phyloP scores from a whole-genome alignment of 2,113 vertebrate genomes.

The Platichthys stellatus region DNA sequence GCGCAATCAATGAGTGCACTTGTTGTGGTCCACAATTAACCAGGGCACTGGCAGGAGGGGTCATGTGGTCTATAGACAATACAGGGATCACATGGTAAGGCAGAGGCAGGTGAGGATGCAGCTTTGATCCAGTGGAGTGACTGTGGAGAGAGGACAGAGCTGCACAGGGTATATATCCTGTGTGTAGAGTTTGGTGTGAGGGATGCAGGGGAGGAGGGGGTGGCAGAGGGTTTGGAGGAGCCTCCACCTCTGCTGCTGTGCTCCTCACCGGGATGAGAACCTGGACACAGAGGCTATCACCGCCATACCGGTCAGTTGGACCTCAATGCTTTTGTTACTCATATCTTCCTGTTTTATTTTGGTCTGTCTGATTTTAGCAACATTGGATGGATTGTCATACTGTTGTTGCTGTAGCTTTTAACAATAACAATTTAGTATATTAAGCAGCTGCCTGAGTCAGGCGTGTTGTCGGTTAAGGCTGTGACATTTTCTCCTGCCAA shows the following conservation, averaged over 20 bases:
- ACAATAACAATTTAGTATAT: neutral
- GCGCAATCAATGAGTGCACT: constrained; percentile 55
- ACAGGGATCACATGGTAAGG: constrained; percentile 37
- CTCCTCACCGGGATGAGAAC: constrained; percentile 23
- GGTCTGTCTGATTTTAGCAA: neutral
- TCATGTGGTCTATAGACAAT: constrained; percentile 35
- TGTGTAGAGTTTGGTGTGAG: neutral
- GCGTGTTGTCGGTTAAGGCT: neutral
- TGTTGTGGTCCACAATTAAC: constrained; percentile 54
- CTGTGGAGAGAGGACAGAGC: neutral
- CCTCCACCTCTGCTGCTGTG: constrained; percentile 42
- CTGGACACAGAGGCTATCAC: constrained; percentile 67
- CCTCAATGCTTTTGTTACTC: neutral
- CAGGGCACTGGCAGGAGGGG: constrained; percentile 8
- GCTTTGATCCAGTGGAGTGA: neutral
- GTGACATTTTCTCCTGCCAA: neutral
- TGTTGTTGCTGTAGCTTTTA: neutral
- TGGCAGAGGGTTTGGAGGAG: constrained; percentile 41
- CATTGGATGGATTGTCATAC: neutral
- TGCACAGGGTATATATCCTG: neutral
- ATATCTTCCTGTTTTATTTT: neutral
- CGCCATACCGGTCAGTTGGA: constrained; percentile 73
- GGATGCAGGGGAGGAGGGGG: constrained; percentile 46
- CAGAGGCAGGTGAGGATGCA: constrained; percentile 53
- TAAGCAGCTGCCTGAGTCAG: neutral